phyloP scores from a whole-genome alignment of 2,113 vertebrate genomes.

The Lasiurus cinereus region DNA sequence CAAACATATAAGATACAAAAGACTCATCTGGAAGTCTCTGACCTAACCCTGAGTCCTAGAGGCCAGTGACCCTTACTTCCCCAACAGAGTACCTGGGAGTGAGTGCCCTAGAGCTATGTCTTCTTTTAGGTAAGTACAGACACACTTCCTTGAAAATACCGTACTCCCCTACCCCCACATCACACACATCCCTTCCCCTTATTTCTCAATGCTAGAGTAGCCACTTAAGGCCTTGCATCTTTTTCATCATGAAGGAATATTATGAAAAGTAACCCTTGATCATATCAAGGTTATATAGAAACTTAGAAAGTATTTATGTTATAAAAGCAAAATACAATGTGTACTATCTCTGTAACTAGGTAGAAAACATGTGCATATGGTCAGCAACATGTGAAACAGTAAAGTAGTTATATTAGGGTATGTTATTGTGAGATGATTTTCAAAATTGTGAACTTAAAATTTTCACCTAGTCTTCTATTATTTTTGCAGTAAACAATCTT shows the following conservation, averaged over 20 bases:
- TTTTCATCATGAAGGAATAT: constrained; percentile 1
- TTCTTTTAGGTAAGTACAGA: constrained; percentile 6
- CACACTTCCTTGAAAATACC: background rate
- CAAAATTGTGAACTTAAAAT: constrained; percentile 34
- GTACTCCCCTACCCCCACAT: too few species aligned
- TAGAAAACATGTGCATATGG: background rate
- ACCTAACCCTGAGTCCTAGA: background rate
- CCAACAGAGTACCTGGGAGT: background rate
- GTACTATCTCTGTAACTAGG: background rate
- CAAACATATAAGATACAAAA: constrained; percentile 10
- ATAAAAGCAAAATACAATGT: constrained; percentile 59
- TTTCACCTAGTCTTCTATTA: constrained; percentile 6
- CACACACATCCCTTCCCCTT: background rate
- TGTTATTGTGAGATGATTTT: background rate
- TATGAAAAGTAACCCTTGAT: constrained; percentile 45
- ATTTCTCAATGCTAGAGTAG: background rate
- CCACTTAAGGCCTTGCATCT: background rate
- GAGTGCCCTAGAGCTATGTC: background rate
- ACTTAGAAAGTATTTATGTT: constrained; percentile 38
- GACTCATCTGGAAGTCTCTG: background rate
- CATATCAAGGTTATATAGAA: constrained; percentile 33
- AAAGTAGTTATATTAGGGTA: background rate
- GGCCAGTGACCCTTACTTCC: background rate
- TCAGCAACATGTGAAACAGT: background rate
- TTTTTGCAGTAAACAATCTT: constrained; percentile 33